Evolutionary conservation across 2,888 invertebrate genomes (phyloP).

Genomic region (Aleiodes leptofemur): DNA sequence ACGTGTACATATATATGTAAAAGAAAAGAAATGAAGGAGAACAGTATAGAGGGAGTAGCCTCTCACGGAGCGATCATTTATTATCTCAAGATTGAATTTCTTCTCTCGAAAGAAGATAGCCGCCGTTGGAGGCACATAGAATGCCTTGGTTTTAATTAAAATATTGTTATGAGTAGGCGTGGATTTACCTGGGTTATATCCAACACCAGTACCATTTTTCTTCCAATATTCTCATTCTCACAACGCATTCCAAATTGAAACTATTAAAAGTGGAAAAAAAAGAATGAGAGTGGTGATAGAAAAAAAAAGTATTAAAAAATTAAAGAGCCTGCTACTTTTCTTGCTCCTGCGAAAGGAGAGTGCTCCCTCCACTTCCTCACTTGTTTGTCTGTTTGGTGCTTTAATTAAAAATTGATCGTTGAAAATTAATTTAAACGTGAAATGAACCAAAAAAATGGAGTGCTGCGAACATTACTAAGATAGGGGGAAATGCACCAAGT

Average conservation of each 20-base stretch:
- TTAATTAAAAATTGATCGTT: constrained; percentile 74
- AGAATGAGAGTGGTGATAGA: constrained; percentile 25
- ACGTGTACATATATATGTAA: constrained; percentile 46
- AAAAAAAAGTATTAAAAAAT: constrained; percentile 43
- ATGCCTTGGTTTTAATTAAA: constrained; percentile 74
- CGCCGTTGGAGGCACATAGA: constrained; percentile 49
- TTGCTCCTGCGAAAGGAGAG: constrained; percentile 11
- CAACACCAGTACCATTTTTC: constrained; percentile 65
- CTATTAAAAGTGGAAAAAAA: constrained; percentile 27
- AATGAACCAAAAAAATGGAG: constrained; percentile 51
- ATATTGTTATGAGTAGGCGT: constrained; percentile 76
- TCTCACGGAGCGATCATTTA: constrained; percentile 72
- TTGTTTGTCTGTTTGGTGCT: constrained; percentile 50
- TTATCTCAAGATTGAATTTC: constrained; percentile 76
- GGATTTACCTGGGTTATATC: constrained; percentile 60
- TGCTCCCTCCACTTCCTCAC: constrained; percentile 50
- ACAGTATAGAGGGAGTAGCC: constrained; percentile 62
- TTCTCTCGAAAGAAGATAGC: constrained; percentile 65
- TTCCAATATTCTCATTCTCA: constrained; percentile 40
- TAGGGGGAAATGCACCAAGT: not conserved
- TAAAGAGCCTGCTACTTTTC: constrained; percentile 12
- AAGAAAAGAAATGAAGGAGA: constrained; percentile 72
- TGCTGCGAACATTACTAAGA: not conserved
- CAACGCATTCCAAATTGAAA: constrained; percentile 24
- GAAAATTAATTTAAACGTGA: constrained; percentile 74